These are phyloP conservation scores for Anguilla obscura DNA, from an alignment of 2,797 vertebrate genomes.

Conservation along the genomic window DNA sequence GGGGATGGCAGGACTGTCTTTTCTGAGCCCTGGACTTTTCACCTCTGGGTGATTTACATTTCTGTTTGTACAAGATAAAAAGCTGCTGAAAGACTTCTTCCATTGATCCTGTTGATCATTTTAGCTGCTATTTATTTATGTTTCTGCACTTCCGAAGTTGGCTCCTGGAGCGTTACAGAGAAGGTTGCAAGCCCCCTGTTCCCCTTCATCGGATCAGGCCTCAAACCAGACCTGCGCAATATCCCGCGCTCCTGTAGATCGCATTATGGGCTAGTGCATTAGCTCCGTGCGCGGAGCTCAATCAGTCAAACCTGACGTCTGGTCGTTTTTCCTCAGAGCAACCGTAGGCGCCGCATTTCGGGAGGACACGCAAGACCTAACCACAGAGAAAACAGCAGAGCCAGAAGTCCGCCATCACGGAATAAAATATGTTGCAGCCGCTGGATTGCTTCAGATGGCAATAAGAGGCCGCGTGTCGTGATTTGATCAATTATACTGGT, in stretches of 20 bases:
- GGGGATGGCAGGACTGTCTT: not conserved
- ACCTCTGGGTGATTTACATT: not conserved
- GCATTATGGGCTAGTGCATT: constrained; percentile 30
- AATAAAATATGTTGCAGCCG: constrained; percentile 17
- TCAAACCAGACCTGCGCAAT: constrained; percentile 22
- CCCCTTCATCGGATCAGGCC: constrained; percentile 25
- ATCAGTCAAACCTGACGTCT: constrained; percentile 37
- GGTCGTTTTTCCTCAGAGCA: constrained; percentile 30
- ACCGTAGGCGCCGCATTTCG: constrained; percentile 15
- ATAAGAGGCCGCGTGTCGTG: constrained; percentile 25
- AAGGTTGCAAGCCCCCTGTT: not conserved
- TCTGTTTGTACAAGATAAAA: not conserved
- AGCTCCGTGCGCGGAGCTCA: constrained; percentile 21
- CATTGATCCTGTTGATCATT: not conserved
- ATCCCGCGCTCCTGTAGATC: constrained; percentile 25
- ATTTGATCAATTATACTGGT: constrained; percentile 39
- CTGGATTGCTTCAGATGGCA: constrained; percentile 28
- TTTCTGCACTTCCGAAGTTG: not conserved
- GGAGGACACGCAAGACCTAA: constrained; percentile 17
- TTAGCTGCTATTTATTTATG: not conserved
- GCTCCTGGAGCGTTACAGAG: not conserved
- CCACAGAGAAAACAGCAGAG: constrained; percentile 22
- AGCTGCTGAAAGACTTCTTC: not conserved
- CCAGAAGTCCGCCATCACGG: not conserved
- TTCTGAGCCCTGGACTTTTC: no score